Evolutionary conservation across 2,113 vertebrate genomes (phyloP).

Genomic region (Sarotherodon lohbergeri): DNA sequence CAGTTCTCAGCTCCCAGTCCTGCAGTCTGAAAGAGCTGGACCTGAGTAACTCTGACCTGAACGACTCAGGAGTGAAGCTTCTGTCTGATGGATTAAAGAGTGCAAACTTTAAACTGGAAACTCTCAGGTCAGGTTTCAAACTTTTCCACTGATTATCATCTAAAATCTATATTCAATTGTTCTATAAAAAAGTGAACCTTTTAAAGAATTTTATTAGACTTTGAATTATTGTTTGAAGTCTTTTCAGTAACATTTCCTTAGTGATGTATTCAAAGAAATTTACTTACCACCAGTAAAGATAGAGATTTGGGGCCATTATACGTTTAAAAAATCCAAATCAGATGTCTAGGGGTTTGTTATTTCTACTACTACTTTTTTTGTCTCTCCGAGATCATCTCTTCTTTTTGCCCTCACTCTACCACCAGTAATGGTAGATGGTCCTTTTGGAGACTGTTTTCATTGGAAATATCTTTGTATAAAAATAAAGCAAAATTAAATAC

Average conservation of each 20-base stretch:
- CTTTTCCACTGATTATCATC: accelerated
- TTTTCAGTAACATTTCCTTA: accelerated
- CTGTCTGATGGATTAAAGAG: accelerated
- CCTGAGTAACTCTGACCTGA: background rate
- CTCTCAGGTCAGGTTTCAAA: accelerated
- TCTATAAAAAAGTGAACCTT: accelerated
- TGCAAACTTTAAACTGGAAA: accelerated
- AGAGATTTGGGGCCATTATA: accelerated
- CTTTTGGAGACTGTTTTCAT: too few species aligned
- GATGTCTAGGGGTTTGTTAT: accelerated
- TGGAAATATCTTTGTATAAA: too few species aligned
- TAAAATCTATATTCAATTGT: accelerated
- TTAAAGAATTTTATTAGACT: background rate
- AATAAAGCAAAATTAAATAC: too few species aligned
- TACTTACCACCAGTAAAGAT: accelerated
- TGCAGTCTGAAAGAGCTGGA: background rate
- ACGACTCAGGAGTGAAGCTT: accelerated
- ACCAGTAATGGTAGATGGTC: too few species aligned
- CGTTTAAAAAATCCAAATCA: too few species aligned
- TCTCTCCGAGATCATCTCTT: too few species aligned
- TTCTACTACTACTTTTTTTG: too few species aligned
- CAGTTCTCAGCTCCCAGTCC: background rate
- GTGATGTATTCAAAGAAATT: accelerated
- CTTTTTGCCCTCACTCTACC: accelerated
- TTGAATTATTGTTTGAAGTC: accelerated